A percentile compares a stretch with the other conserved stretches of the same genome.
phyloP scores from a whole-genome alignment of 2,113 vertebrate species.

The Pterophyllum scalare region DNA sequence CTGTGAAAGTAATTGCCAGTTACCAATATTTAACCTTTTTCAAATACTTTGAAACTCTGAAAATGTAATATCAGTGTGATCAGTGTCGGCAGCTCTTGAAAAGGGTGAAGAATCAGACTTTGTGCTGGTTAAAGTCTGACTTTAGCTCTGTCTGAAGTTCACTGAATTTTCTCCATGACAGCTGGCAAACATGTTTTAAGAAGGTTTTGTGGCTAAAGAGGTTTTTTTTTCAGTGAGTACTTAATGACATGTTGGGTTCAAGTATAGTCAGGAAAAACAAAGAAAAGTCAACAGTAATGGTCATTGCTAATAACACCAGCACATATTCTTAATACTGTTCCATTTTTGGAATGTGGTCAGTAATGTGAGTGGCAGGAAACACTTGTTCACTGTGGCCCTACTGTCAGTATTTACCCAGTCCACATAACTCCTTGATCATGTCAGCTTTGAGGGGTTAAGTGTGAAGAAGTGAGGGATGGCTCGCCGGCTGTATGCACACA shows the following conservation, averaged over 20 bases:
- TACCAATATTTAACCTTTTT: not conserved
- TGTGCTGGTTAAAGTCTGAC: not conserved
- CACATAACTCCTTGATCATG: not conserved
- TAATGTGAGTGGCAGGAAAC: not conserved
- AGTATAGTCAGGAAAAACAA: not conserved
- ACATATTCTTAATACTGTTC: not conserved
- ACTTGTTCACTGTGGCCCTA: not conserved
- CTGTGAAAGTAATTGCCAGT: not conserved
- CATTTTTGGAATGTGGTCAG: not conserved
- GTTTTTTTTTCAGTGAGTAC: rapidly evolving
- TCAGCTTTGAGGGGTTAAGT: rapidly evolving
- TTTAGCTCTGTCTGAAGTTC: not conserved
- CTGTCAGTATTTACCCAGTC: too few relatives aligned
- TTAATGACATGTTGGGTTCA: not conserved
- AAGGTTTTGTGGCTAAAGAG: not conserved
- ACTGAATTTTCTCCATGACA: not conserved
- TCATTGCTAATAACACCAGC: not conserved
- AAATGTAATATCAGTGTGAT: not conserved
- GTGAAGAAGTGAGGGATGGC: not conserved
- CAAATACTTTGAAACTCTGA: not conserved
- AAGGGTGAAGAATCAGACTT: not conserved
- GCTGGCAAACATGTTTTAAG: rapidly evolving
- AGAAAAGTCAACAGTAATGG: not conserved
- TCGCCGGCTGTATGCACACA: not conserved
- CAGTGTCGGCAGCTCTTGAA: not conserved